These are phyloP conservation scores for Nipponacmea schrenckii DNA, from an alignment of 2,888 invertebrate species.

Conservation along the genomic window DNA sequence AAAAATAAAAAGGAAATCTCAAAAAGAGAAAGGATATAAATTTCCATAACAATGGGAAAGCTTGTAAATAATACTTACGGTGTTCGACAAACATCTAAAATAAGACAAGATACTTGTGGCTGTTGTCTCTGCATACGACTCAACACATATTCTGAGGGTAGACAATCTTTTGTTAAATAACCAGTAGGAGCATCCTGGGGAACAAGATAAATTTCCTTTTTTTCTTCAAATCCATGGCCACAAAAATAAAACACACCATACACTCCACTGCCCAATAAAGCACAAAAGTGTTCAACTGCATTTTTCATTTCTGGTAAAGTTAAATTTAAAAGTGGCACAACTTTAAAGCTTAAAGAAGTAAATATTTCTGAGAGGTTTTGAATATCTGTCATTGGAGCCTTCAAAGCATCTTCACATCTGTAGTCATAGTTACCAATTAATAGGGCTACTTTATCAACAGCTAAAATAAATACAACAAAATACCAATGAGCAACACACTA, in stretches of 20 bases:
- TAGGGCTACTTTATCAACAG: conserved; percentile 69
- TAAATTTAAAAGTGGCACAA: conserved; percentile 68
- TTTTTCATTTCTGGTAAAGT: conserved; percentile 66
- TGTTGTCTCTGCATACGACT: conserved; percentile 58
- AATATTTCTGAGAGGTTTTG: conserved; percentile 59
- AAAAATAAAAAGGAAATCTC: no score
- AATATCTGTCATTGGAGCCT: conserved; percentile 53
- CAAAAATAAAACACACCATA: conserved; percentile 67
- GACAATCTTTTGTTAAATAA: conserved; percentile 62
- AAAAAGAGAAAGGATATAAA: no score
- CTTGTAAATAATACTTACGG: conserved; percentile 36
- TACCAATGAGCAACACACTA: no score
- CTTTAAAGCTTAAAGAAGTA: conserved; percentile 65
- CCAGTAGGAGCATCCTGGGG: conserved; percentile 67
- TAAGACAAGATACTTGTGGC: conserved; percentile 66
- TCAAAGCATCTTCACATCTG: conserved; percentile 60
- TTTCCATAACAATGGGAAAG: no score
- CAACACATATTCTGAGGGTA: conserved; percentile 56
- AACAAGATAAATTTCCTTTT: conserved; percentile 68
- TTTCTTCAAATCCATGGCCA: conserved; percentile 69
- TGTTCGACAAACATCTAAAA: conserved; percentile 68
- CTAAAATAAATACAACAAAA: conserved; percentile 36
- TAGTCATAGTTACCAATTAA: conserved; percentile 69
- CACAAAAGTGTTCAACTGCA: conserved; percentile 65
- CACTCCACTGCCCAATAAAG: conserved; percentile 66